Base-by-base conservation (phyloP, 2,888 invertebrate species). In the Apotomis betuletana region DNA sequence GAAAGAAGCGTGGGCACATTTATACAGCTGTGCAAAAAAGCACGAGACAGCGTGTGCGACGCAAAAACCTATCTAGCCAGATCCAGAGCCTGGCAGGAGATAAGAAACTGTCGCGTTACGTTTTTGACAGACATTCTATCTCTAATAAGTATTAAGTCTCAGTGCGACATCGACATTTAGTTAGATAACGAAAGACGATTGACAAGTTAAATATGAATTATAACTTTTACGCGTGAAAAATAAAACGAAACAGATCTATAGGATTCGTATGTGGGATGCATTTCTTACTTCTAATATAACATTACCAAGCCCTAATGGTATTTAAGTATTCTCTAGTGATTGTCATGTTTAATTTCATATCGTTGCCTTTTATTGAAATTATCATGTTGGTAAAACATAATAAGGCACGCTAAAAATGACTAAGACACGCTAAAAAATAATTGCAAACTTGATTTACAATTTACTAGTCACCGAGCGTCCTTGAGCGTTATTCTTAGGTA, bases 1-100 rank as follows among this genome's bases (percentile, higher is more conserved):
- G 80, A 77, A 81, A 79, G 78, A 80, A 81, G 77, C 81, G 76
- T 78, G 77, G 80, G 78, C 77, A 82, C 80, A 77, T 77, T 70
- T 67, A 74, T 79, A 74, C 67, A 74, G 61, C 58, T 57, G 13
- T 36, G 38, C 63, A 72, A 72, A 72, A 72, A 72, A 71, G 58
- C 61, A 36, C 52, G 15, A 63, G 67, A 63, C 62, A 27, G 55
- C 67, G 12, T 52, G 62, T 9, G 64, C 27, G 57, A 13, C 36
- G 65, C 65, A 74, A 74, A 74, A 74, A 73, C 27, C 58, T 15
- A 70, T 67, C 64, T 60, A 57, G 38, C 62, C 69, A 69, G 70
- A 70, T 61, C 70, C 67, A 74, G 58, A 63, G 58, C 52, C 67
- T 44, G 63, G 12, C 27, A 27, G 59, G 61, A 62, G 71, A 72